Base-by-base conservation (phyloP, 2,113 vertebrate species). In the Chelonoidis abingdonii region DNA sequence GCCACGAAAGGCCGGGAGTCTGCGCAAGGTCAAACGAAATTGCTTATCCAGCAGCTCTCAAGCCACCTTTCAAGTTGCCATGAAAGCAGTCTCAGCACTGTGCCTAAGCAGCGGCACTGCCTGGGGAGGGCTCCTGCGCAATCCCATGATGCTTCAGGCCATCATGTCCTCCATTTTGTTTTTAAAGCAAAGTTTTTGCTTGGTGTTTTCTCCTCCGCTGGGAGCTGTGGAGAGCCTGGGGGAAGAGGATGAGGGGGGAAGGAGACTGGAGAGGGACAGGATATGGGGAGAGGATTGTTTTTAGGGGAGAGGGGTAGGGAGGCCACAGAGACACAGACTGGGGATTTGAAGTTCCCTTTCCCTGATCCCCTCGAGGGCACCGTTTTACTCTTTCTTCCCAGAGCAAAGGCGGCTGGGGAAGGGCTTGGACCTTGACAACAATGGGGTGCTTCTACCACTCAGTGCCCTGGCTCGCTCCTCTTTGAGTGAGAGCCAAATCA, bases 281-380 rank as follows among this genome's bases (percentile, higher is more conserved):
- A n/a, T 38, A 76, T 44, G 14, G 62, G 27, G 81, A 24, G 22
- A 47, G 79, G 53, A 54, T 2, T 0, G 12, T 3, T 0, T 17
- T 22, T 78, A 41, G 86, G 80, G 57, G 72, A 11, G 38, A 1
- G 38, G 53, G 47, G 72, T 49, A 80, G 53, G 24, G 10, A 24
- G 29, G 50, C 0, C 0, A 56, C 25, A 35, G 16, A 5, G 56
- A 31, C 17, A 47, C 12, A 12, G 89, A 2, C 13, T 69, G 6
- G 31, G 10, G 22, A 44, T 29, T 47, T 78, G 41, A 47, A 6
- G 41, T 78, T 78, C 41, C 41, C 9, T 54, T 9, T 54, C 3
- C 29, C 79, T 52, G 44, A 14, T 52, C 72, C 22, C 10, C 21
- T 44, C 38, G 11, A 44, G n/a, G 47, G 47, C 49, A 2, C 79